Percentiles rank a stretch among this genome's conserved stretches.
These are phyloP conservation scores for Brachyhypopomus gauderio DNA, from an alignment of 2,113 vertebrate genomes.

Conservation along the genomic window DNA sequence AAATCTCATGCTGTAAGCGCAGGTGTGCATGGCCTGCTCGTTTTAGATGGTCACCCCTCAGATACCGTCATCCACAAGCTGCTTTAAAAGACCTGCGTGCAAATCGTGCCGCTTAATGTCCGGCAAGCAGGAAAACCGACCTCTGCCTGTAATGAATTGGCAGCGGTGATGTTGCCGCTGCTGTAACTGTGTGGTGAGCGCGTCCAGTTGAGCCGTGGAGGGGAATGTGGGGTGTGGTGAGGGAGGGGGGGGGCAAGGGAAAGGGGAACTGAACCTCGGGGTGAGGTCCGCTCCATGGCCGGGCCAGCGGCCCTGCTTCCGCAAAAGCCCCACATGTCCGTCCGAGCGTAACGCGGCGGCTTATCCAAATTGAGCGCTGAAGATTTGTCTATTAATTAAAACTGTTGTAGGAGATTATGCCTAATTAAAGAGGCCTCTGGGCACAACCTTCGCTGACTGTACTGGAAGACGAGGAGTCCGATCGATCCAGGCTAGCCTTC, in stretches of 20 bases:
- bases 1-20: too few relatives aligned
- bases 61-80: constrained; percentile 3
- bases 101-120: constrained; percentile 62
- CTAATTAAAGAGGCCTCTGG: neutral
- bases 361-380: constrained; percentile 2
- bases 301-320: neutral
- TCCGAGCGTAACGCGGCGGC: neutral
- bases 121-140: constrained; percentile 47
- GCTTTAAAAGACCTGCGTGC: constrained; percentile 19
- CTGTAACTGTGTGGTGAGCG: constrained; percentile 56
- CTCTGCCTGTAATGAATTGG: constrained; percentile 57
- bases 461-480: neutral
- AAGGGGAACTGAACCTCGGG: neutral
- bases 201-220: constrained; percentile 18
- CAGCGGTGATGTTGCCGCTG: constrained; percentile 58
- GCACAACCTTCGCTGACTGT: neutral
- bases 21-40: neutral
- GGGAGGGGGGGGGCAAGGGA: neutral
- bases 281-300: neutral
- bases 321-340: neutral
- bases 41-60: neutral
- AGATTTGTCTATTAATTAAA: neutral
- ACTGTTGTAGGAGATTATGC: neutral
- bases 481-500: constrained; percentile 1
- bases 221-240: constrained; percentile 60